phyloP scores from a whole-genome alignment of 2,113 vertebrate species.

The Spilogale gracilis region DNA sequence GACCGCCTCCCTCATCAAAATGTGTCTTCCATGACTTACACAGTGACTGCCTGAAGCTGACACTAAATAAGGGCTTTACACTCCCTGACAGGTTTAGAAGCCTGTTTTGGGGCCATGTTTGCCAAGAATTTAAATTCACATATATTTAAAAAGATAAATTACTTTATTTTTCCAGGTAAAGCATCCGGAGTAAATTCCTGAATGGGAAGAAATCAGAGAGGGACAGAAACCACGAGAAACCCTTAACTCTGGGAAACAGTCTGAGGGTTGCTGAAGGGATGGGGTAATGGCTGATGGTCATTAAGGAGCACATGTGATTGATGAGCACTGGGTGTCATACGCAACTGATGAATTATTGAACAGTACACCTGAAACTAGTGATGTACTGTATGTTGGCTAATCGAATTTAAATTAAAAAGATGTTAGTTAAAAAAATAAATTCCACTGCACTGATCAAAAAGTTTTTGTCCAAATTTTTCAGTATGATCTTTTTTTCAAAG shows the following conservation, averaged over 20 bases:
- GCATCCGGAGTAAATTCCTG: conserved; percentile 52
- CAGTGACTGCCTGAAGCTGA: background rate
- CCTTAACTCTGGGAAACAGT: background rate
- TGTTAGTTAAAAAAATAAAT: background rate
- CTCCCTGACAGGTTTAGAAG: background rate
- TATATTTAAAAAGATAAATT: conserved; percentile 45
- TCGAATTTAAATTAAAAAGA: background rate
- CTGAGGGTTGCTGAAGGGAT: background rate
- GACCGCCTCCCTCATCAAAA: background rate
- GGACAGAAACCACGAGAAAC: background rate
- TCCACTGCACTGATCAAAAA: conserved; percentile 3
- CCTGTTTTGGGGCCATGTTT: background rate
- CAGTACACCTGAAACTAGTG: background rate
- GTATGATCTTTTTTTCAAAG: conserved; percentile 11
- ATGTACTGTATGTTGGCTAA: background rate
- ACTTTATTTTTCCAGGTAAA: background rate
- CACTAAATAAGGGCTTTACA: background rate
- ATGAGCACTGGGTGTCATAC: background rate
- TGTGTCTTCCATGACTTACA: background rate
- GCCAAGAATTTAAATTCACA: background rate
- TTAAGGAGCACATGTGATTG: background rate
- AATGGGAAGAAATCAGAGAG: background rate
- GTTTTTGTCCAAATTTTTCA: conserved; percentile 21
- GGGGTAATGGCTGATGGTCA: background rate
- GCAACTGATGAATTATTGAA: background rate